Evolutionary conservation across 1,140 invertebrate species (phyloP), one percentile per base, ranked within the genome.

Genomic region (Oncopodura yosiiana): DNA sequence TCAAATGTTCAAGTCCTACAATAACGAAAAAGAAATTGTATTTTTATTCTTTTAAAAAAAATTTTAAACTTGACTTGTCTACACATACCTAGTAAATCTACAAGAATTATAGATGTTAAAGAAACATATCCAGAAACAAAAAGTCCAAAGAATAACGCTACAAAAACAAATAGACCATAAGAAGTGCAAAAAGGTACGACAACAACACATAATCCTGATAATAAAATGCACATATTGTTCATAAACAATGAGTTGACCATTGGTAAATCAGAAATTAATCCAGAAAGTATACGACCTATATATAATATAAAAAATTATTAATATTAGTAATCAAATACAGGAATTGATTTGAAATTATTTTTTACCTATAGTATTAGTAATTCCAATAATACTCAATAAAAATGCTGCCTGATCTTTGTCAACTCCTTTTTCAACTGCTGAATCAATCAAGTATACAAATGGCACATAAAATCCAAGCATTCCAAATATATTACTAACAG

Each of bases 111-210:
- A 18, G 94, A 98, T 30, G 94, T 97, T 36, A 99, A 73, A 1
- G 92, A 95, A 64, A 98, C 94, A 71, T 95, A 98, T 27, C 92
- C 93, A 60, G 94, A 92, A 52, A 97, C 87, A 66, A 93, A 91
- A 56, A 97, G 75, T 49, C 94, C 95, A 70, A 98, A 99, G 64
- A 90, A 81, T 43, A 90, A 78, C n/a, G 91, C 80, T 69, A 92
- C 86, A 2, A 79, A 70, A 21, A 91, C 80, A 60, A 93, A 88
- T 39, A 81, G 71, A 3, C 71, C 67, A 65, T 91, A 98, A 12
- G 78, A 78, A 38, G 72, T 69, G 67, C 89, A 92, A 58, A 96
- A 81, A 1, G 94, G 93, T 8, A 84, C 89, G 14, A 84, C 58
- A 2, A 82, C 79, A 4, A 95, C 88, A 4, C 87, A 78, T 32